phyloP scores from a whole-genome alignment of 2,797 vertebrate species.

The Prionace glauca region DNA sequence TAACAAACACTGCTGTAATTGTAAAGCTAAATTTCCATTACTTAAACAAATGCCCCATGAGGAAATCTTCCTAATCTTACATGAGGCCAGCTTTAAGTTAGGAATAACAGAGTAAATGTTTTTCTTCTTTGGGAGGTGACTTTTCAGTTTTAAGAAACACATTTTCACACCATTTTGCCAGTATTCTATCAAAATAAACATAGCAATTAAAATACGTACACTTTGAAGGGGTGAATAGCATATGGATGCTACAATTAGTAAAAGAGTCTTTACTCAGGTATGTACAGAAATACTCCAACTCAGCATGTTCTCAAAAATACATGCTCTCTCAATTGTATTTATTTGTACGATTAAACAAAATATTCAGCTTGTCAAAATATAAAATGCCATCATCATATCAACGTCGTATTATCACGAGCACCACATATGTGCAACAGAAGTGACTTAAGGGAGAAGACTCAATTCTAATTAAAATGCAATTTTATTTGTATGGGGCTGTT shows the following conservation, averaged over 20 bases:
- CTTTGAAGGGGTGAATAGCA: not conserved
- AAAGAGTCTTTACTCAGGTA: not conserved
- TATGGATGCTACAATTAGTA: not conserved
- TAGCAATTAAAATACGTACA: constrained; percentile 25
- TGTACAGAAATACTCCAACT: not conserved
- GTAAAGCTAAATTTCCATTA: constrained; percentile 36
- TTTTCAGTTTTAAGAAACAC: constrained; percentile 28
- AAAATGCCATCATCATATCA: not conserved
- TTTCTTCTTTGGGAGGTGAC: constrained; percentile 35
- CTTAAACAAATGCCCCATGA: constrained; percentile 35
- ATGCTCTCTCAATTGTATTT: not conserved
- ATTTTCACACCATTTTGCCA: constrained; percentile 20
- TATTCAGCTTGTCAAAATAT: constrained; percentile 8
- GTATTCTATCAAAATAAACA: constrained; percentile 33
- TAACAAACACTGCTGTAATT: constrained; percentile 30
- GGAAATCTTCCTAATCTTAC: constrained; percentile 34
- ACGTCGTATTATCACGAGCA: not conserved
- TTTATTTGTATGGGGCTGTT: constrained; percentile 33
- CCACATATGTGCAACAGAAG: constrained; percentile 36
- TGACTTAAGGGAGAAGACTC: not conserved
- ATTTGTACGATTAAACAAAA: not conserved
- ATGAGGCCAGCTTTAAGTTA: constrained; percentile 34
- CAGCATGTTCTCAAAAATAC: not conserved
- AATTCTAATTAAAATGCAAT: constrained; percentile 34
- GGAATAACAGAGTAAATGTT: constrained; percentile 20